Evolutionary conservation across 2,888 invertebrate species (phyloP).

Genomic region (Lissonota sp.): DNA sequence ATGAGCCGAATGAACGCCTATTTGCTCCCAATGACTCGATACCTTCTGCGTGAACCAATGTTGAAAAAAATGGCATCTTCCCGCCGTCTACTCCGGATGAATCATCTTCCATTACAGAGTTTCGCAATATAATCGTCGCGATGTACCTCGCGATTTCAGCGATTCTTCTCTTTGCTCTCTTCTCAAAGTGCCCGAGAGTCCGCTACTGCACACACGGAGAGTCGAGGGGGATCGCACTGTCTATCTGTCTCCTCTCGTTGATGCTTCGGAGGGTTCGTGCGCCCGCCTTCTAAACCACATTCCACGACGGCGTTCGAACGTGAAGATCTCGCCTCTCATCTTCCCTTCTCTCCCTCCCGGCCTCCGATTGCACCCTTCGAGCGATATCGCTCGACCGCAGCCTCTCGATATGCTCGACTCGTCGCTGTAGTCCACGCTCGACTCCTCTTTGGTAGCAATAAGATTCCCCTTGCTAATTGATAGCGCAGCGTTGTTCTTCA

Average conservation of each 20-base stretch:
- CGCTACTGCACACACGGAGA: neutral
- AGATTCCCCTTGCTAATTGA: constrained; percentile 54
- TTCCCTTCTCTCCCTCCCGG: constrained; percentile 44
- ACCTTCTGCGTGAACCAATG: no score
- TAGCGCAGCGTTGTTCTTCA: constrained; percentile 28
- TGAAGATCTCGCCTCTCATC: constrained; percentile 53
- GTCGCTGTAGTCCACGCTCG: neutral
- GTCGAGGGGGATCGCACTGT: no score
- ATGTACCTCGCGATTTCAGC: constrained; percentile 7
- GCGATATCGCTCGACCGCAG: constrained; percentile 14
- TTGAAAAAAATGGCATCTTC: no score
- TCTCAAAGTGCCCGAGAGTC: constrained; percentile 9
- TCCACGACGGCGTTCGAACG: constrained; percentile 65
- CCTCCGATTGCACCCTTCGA: constrained; percentile 34
- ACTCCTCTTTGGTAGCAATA: constrained; percentile 34
- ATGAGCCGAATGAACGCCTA: no score
- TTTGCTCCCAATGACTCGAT: no score
- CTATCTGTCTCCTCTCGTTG: constrained; percentile 9
- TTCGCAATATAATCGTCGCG: no score
- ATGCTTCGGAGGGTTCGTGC: constrained; percentile 33
- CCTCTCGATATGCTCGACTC: neutral
- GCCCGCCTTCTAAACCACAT: constrained; percentile 65
- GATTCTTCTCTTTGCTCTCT: constrained; percentile 12
- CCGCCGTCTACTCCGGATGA: no score
- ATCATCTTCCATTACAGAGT: no score